phyloP scores from a whole-genome alignment of 1,140 invertebrate species.

The Delia radicum region DNA sequence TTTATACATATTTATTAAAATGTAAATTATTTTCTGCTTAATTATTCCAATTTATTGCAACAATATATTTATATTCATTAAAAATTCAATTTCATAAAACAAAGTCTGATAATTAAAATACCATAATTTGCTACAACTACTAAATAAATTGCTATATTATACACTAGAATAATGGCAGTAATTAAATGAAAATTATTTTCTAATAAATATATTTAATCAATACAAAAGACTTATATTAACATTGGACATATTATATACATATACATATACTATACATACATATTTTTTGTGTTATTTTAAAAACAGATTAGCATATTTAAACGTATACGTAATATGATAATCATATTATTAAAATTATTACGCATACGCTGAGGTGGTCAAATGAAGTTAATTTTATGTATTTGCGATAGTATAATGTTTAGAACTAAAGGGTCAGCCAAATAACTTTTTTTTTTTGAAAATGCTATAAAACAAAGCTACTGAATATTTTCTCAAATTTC shows the following conservation, averaged over 20 bases:
- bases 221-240: too few relatives aligned
- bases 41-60: neutral
- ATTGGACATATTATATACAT: neutral
- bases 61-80: neutral
- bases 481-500: too few relatives aligned
- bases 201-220: conserved; percentile 9
- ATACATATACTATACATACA: neutral
- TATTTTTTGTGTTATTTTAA: conserved; percentile 1
- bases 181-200: conserved; percentile 15
- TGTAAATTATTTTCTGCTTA: too few relatives aligned
- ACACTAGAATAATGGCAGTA: conserved; percentile 3
- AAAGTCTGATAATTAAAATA: neutral
- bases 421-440: too few relatives aligned
- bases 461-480: too few relatives aligned
- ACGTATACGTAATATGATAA: conserved; percentile 2
- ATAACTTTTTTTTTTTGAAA: too few relatives aligned
- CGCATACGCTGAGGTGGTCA: neutral
- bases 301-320: neutral
- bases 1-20: too few relatives aligned
- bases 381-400: neutral
- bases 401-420: too few relatives aligned
- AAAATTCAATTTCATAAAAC: neutral
- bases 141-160: conserved; percentile 8
- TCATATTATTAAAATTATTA: neutral
- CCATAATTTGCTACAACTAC: neutral